Conservation (phyloP, 2,888 invertebrate genomes). For the Boloria euphrosyne region DNA sequence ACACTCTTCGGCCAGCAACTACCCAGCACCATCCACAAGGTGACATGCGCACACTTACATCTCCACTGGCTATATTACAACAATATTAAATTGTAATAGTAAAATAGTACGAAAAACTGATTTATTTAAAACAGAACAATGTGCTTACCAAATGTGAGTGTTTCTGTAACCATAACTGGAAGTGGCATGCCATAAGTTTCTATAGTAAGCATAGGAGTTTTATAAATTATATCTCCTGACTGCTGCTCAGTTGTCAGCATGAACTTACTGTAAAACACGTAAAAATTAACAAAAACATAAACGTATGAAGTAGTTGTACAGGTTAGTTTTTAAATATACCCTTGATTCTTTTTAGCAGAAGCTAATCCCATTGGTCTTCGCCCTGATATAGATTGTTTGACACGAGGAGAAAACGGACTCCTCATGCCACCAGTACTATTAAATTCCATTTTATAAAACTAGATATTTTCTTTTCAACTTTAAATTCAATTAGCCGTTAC, state of each 20-base stretch:
- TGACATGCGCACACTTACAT: slow-evolving; percentile 85
- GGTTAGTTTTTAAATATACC: slow-evolving; percentile 47
- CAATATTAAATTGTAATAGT: neutral
- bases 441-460: slow-evolving; percentile 59
- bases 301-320: slow-evolving; percentile 3
- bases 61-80: slow-evolving; percentile 70
- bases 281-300: slow-evolving; percentile 5
- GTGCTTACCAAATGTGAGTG: slow-evolving; percentile 88
- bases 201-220: slow-evolving; percentile 87
- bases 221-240: slow-evolving; percentile 87
- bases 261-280: slow-evolving; percentile 55
- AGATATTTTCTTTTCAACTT: slow-evolving; percentile 30
- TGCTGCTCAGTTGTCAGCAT: slow-evolving; percentile 55
- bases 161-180: slow-evolving; percentile 94
- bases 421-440: slow-evolving; percentile 66
- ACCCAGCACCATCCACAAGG: slow-evolving; percentile 91
- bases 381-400: slow-evolving; percentile 66
- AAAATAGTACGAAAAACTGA: neutral
- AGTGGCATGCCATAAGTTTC: slow-evolving; percentile 91
- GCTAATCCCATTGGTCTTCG: slow-evolving; percentile 61
- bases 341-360: slow-evolving; percentile 65
- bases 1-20: slow-evolving; percentile 91
- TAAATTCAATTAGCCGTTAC: slow-evolving; percentile 26
- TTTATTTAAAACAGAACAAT: slow-evolving; percentile 12
- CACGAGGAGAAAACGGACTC: slow-evolving; percentile 74